Conservation (phyloP, 2,113 vertebrate genomes). For the Argyrosomus japonicus region DNA sequence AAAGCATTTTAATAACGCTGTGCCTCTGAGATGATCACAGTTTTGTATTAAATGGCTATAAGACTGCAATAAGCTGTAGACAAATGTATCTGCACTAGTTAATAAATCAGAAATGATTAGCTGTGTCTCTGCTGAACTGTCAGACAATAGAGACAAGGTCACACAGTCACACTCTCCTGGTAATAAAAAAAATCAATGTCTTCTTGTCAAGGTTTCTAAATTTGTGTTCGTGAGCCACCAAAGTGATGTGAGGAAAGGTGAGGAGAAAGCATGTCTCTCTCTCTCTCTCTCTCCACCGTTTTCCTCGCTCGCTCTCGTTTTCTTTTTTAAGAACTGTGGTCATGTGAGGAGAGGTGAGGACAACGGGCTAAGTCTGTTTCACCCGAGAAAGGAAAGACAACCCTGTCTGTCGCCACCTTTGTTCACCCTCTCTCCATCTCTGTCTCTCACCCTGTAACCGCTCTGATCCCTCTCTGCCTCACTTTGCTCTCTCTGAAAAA, state of each 20-base stretch:
- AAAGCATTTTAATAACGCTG: not conserved
- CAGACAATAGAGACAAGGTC: not conserved
- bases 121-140: not conserved
- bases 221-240: conserved; percentile 45
- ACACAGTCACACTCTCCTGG: conserved; percentile 13
- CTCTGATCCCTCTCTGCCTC: not conserved
- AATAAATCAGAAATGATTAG: not conserved
- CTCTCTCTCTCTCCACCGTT: not conserved
- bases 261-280: conserved; percentile 38
- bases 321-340: conserved; percentile 51
- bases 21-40: not conserved
- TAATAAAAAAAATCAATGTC: conserved; percentile 68
- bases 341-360: conserved; percentile 59
- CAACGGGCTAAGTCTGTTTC: conserved; percentile 45
- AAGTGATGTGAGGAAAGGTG: conserved; percentile 44
- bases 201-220: conserved; percentile 64
- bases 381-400: conserved; percentile 47
- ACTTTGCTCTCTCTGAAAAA: not conserved
- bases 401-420: not conserved
- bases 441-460: conserved; percentile 8
- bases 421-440: conserved; percentile 12
- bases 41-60: not conserved
- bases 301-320: not conserved
- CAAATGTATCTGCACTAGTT: not conserved
- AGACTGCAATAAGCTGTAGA: not conserved